Base-by-base conservation (phyloP, 1,140 invertebrate genomes). In the Scylla paramamosain region DNA sequence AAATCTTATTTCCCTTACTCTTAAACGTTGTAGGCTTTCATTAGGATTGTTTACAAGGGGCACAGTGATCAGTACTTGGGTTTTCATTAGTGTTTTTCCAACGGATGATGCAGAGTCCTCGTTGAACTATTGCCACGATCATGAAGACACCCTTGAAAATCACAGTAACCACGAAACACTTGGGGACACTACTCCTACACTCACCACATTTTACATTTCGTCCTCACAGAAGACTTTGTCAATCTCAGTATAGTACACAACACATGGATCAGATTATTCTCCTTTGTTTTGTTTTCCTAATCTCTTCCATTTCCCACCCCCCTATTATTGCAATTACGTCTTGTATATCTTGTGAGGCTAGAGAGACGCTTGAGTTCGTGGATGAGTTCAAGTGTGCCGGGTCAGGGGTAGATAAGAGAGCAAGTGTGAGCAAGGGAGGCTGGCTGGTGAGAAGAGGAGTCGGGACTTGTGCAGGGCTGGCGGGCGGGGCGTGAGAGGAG, bases 351-450 rank as follows among this genome's bases (percentile, higher is more conserved):
- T 77, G 67, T 77, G 67, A 77, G 67, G 67, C 67, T 77, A 20
- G 67, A 77, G 67, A n/a, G 67, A 77, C 67, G 67, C 67, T 77
- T 77, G 67, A 77, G 67, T 12, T 20, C 12, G 2, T 59, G 52
- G 52, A 59, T 59, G 67, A n/a, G 67, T 77, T 77, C 67, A 77
- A 77, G 67, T 77, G 67, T 77, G 67, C 8, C 67, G 16, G n/a
- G n/a, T n/a, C 67, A n/a, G n/a, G 67, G 67, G 25, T 77, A 77
- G 67, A 77, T 77, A 77, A 77, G 67, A 77, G 25, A 77, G 67
- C n/a, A 77, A 77, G 67, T 77, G 67, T 77, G 67, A 77, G 67
- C 67, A 77, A 77, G 67, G 67, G 67, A 77, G 67, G 67, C 67
- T 77, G 67, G 67, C 25, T 59, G 52, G 2, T 20, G 52, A 20